These are phyloP conservation scores for Acanthisitta chloris DNA, from an alignment of 2,113 vertebrate species.

Conservation along the genomic window DNA sequence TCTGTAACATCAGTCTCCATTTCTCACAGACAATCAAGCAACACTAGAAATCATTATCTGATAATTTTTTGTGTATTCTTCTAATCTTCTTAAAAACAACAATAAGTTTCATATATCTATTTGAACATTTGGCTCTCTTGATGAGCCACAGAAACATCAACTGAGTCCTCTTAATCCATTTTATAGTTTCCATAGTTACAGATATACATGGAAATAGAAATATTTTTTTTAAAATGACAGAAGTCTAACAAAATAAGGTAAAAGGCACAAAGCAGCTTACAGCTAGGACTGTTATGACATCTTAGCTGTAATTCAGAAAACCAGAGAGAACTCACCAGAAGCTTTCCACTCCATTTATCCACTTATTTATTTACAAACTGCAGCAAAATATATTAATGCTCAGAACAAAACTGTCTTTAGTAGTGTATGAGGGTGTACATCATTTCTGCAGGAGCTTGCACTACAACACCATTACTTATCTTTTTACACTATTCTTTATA, in stretches of 20 bases:
- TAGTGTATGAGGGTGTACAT: neutral
- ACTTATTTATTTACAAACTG: neutral
- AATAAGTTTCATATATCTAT: neutral
- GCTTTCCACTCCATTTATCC: neutral
- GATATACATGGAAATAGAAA: neutral
- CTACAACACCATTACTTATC: neutral
- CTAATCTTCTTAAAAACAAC: neutral
- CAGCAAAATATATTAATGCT: neutral
- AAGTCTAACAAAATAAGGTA: neutral
- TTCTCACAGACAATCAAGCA: neutral
- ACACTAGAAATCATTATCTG: neutral
- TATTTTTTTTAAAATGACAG: neutral
- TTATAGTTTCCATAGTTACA: neutral
- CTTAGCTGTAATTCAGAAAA: neutral
- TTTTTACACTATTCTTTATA: neutral
- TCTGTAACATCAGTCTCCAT: neutral
- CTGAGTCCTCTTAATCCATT: neutral
- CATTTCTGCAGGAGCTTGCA: neutral
- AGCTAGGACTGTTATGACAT: neutral
- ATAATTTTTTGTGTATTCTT: neutral
- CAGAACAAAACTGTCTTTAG: neutral
- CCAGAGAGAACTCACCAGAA: neutral
- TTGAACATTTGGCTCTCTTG: neutral
- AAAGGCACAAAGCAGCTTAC: neutral
- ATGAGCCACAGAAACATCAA: neutral